Evolutionary conservation across 2,797 vertebrate genomes (phyloP), one percentile per base, ranked within the genome.

Genomic region (Sandelia bainsii): DNA sequence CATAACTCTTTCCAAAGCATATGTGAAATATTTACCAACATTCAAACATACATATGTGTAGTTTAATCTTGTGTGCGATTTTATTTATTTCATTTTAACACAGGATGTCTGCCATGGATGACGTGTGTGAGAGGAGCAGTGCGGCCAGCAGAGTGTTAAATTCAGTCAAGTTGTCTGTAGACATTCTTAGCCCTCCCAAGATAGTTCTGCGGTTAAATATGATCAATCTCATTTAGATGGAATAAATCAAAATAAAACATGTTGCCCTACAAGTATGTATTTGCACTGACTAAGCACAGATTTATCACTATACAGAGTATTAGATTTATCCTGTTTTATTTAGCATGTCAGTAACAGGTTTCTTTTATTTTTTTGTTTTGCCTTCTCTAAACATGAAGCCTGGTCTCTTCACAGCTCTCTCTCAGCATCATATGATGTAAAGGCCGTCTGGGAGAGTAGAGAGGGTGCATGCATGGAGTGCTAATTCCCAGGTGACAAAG

Each of bases 401-500:
- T 2, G n/a, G 64, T 63, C 75, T 67, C 60, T 75, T 44, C 60
- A 20, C 63, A 29, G 59, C 73, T 79, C 62, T 50, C 62, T 62
- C 48, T 75, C 81, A 51, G 69, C 59, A 66, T 87, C 70, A 72
- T 77, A 90, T 83, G 88, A 92, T 91, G 87, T 85, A 89, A 91
- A 88, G 87, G 78, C 86, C 78, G 80, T 82, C 81, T 72, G 75
- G 79, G 83, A 68, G 77, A 86, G 87, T 66, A 62, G 86, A 78
- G 89, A 78, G 89, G 79, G 81, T 83, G 81, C 91, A 90, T 92
- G 92, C 80, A 87, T 75, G 57, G 92, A 91, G 90, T 93, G 91
- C 92, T 94, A 94, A 94, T 94, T 94, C 92, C 91, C 84, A 6
- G 56, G 84, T 89, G 92, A 94, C 93, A 95, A 94, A 93, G 92